phyloP scores from a whole-genome alignment of 2,888 invertebrate species.

The Tolmerus cingulatus region DNA sequence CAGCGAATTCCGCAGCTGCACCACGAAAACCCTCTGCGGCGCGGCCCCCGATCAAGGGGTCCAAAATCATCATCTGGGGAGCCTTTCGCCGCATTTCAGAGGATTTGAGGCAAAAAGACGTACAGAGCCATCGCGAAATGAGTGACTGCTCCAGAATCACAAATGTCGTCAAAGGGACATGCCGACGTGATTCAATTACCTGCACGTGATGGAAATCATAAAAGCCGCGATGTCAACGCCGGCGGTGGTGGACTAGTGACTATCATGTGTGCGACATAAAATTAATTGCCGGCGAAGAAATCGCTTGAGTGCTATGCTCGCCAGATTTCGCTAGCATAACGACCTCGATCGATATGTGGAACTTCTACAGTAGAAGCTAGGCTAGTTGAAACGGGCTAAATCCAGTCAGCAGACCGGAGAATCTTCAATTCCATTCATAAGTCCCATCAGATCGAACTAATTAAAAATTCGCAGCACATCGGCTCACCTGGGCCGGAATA shows the following conservation, averaged over 20 bases:
- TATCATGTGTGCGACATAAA: background rate
- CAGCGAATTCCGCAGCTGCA: background rate
- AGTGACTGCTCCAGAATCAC: background rate
- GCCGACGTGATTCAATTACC: background rate
- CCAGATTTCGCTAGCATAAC: background rate
- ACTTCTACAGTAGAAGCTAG: background rate
- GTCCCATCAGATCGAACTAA: background rate
- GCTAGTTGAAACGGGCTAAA: background rate
- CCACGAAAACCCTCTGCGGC: background rate
- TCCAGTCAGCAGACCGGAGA: background rate
- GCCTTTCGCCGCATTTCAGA: background rate
- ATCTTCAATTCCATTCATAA: background rate
- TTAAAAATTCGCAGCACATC: background rate
- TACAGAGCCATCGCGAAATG: background rate
- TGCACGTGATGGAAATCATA: background rate
- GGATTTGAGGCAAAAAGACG: background rate
- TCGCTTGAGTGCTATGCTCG: background rate
- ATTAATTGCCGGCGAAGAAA: background rate
- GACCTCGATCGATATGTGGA: background rate
- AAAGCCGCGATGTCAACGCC: background rate
- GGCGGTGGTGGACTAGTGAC: background rate
- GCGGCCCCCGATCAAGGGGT: background rate
- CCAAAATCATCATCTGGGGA: background rate
- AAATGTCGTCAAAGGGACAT: background rate
- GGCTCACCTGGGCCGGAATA: constrained; percentile 5